A percentile compares a stretch with the other conserved stretches of the same genome.
phyloP scores from a whole-genome alignment of 1,140 invertebrate species.

The Platorchestia sp. region DNA sequence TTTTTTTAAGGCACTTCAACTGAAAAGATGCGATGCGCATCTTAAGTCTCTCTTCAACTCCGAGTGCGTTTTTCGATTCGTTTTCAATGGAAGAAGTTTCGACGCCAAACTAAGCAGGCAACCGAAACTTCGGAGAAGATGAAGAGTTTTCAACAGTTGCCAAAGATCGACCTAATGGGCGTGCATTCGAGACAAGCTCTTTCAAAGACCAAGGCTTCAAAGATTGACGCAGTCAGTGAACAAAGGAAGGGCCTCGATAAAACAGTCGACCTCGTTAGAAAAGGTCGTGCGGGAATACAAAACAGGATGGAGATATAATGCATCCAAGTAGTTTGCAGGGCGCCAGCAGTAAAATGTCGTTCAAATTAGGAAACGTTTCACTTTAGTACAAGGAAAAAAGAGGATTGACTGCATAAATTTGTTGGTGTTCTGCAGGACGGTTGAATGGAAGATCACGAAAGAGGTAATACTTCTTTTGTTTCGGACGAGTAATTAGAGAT shows the following conservation, averaged over 20 bases:
- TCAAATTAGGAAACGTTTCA: background rate
- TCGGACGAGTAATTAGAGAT: background rate
- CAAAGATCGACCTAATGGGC: conserved; percentile 34
- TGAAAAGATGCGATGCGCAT: background rate
- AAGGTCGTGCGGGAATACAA: background rate
- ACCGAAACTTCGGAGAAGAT: background rate
- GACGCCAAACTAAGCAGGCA: background rate
- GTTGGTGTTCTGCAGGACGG: background rate
- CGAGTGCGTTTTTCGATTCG: conserved; percentile 4
- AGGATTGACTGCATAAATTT: background rate
- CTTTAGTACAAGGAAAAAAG: background rate
- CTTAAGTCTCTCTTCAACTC: background rate
- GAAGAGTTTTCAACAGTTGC: conserved; percentile 26
- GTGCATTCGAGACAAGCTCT: background rate
- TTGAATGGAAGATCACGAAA: background rate
- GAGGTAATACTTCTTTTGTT: background rate
- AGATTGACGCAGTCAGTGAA: background rate
- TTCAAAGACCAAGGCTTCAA: background rate
- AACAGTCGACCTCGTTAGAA: background rate
- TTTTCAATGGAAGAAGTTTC: conserved; percentile 47
- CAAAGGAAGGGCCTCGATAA: background rate
- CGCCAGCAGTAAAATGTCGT: background rate
- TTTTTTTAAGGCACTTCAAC: conserved; percentile 26
- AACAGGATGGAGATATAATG: background rate
- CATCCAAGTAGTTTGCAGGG: background rate